These are phyloP conservation scores for Agapornis canus DNA, from an alignment of 2,797 vertebrate genomes.

Conservation along the genomic window DNA sequence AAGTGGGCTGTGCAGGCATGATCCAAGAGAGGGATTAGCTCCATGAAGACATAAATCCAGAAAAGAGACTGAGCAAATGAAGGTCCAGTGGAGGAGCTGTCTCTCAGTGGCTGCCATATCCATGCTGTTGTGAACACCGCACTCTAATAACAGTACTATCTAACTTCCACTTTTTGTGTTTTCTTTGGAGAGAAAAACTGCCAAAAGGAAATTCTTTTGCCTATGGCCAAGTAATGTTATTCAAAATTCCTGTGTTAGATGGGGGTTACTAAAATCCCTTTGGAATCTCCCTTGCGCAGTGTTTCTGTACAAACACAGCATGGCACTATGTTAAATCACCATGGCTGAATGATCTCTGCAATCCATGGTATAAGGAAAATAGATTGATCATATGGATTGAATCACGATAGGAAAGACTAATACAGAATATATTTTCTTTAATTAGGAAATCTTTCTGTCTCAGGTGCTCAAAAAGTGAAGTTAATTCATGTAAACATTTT, in stretches of 20 bases:
- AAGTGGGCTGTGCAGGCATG: not conserved
- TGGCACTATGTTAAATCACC: constrained; percentile 6
- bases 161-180: constrained; percentile 57
- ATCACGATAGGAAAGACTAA: constrained; percentile 3
- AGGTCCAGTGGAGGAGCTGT: not conserved
- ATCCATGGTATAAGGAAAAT: not conserved
- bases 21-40: not conserved
- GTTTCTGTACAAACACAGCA: constrained; percentile 23
- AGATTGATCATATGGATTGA: constrained; percentile 23
- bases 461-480: constrained; percentile 24
- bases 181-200: constrained; percentile 45
- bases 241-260: constrained; percentile 19
- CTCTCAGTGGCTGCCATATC: not conserved
- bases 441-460: constrained; percentile 28
- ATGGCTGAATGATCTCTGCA: not conserved
- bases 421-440: not conserved
- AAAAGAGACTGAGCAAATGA: not conserved
- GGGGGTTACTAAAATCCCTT: constrained; percentile 34
- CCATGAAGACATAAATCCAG: not conserved
- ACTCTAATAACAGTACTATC: constrained; percentile 23
- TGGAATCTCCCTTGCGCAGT: constrained; percentile 42
- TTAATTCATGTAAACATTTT: constrained; percentile 28
- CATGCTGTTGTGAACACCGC: not conserved
- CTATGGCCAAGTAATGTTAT: constrained; percentile 35
- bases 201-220: constrained; percentile 64